Base-by-base conservation (phyloP, 2,113 vertebrate species). In the Herpetotheres cachinnans region DNA sequence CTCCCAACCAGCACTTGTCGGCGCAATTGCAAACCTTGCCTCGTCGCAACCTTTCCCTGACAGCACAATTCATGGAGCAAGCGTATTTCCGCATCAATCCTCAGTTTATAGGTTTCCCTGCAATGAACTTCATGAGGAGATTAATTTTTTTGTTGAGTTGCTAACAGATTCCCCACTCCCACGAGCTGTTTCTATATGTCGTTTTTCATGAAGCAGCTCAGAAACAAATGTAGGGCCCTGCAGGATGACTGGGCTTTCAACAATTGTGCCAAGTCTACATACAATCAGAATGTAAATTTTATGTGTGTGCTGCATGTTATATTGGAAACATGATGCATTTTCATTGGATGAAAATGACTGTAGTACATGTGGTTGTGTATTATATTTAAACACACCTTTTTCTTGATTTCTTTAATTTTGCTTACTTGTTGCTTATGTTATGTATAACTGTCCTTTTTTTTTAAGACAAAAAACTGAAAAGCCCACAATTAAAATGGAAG, bases 281-380 rank as follows among this genome's bases (percentile, higher is more conserved):
- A 95, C 50, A 96, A 93, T 77, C 47, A 95, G 78, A 91, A 82
- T 69, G 55, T 90, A 94, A 87, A 94, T 79, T 94, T 79, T 80
- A 7, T 91, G 50, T 91, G 65, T 95, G 74, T 67, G 63, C 69
- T 97, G 95, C 88, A 97, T 96, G 95, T 89, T 95, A n/a, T 91
- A 46, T 50, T 90, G 42, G 77, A 97, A 94, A 96, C 30, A 61
- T 52, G 80, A 79, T 11, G n/a, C 86, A 74, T 93, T 94, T 90
- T 95, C 81, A 77, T 56, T 84, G 77, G 40, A 87, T 94, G 86
- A 95, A 96, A 91, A 93, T 90, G 30, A 62, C 38, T 84, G 46
- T 88, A 93, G 26, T 95, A 86, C 30, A 4, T 80, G 59, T 95
- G 65, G 69, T 80, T 91, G 26, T 87, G 73, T 82, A 49, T 83